Evolutionary conservation across 2,797 vertebrate species (phyloP).

Genomic region (Pseudopleuronectes americanus): DNA sequence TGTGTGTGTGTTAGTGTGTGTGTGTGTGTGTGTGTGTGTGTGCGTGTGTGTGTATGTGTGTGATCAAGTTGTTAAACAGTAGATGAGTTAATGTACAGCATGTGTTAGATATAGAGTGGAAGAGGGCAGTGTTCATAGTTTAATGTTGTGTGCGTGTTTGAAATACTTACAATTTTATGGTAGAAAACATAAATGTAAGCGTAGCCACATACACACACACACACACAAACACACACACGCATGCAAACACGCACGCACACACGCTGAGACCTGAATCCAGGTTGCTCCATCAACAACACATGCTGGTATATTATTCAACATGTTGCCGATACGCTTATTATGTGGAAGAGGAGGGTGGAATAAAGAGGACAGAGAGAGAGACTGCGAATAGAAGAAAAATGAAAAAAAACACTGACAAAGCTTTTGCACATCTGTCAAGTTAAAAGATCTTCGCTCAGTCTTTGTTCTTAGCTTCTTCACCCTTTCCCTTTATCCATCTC

Average conservation of each 20-base stretch:
- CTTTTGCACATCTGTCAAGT: constrained; percentile 25
- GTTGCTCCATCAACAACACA: constrained; percentile 24
- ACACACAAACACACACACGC: background rate
- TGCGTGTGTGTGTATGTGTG: background rate
- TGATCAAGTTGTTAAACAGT: constrained; percentile 6
- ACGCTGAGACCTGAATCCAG: constrained; percentile 1
- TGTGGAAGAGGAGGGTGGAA: constrained; percentile 1
- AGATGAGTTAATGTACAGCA: background rate
- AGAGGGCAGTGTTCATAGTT: background rate
- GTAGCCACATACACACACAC: background rate
- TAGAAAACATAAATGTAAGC: background rate
- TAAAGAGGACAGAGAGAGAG: constrained; percentile 10
- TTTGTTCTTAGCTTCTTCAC: background rate
- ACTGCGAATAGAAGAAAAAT: background rate
- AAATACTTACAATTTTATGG: constrained; percentile 2
- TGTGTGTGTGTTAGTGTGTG: background rate
- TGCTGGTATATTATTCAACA: constrained; percentile 56
- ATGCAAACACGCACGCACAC: background rate
- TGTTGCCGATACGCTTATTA: constrained; percentile 11
- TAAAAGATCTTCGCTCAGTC: background rate
- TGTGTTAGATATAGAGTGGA: background rate
- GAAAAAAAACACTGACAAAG: background rate
- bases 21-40: background rate
- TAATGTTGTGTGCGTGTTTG: background rate
- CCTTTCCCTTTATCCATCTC: background rate